Base-by-base conservation (phyloP, 2,888 invertebrate species). In the Phytoseiulus persimilis region DNA sequence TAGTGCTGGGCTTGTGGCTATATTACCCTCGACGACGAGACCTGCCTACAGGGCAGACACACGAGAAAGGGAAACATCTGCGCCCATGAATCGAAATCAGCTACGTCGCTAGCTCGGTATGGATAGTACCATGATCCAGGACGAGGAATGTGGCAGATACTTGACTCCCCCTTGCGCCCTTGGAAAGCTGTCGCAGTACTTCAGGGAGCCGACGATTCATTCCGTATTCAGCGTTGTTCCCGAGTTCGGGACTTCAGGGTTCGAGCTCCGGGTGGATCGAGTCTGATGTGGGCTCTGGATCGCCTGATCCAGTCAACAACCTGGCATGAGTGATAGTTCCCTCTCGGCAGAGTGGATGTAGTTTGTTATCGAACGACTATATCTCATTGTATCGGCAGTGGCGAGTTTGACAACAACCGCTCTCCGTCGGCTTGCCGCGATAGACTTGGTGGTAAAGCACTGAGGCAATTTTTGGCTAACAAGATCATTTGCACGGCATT, bases 401-500 rank as follows among this genome's bases (percentile, higher is more conserved):
- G 14, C 65, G 65, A 28, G 2, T 65, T 23, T 23, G 65, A 65
- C 23, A 18, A 65, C 65, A 23, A 65, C 11, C 65, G 5, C 65
- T 65, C 28, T 65, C 28, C 28, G 65, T 11, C 46, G 9, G 46
- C 14, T 46, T 46, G 46, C 46, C 46, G 14, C 14, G 65, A 65
- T 18, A 65, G 65, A 65, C 65, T 65, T 23, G 18, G 65, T 65
- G 65, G 65, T 65, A 65, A 65, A 28, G 65, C 28, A 65, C 18
- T 28, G 65, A 65, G 65, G 65, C 65, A 65, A 65, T 65, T 65
- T 65, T 65, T 65, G 18, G 45, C 87, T 87, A 87, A 87, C 87
- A 87, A 87, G 87, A 87, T 87, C 87, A 87, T 87, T 87, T 87
- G 87, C 87, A 45, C 32, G 87, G n/a, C 87, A 39, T 87, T 87